phyloP scores from a whole-genome alignment of 2,797 vertebrate species.

The Crax fasciolata region DNA sequence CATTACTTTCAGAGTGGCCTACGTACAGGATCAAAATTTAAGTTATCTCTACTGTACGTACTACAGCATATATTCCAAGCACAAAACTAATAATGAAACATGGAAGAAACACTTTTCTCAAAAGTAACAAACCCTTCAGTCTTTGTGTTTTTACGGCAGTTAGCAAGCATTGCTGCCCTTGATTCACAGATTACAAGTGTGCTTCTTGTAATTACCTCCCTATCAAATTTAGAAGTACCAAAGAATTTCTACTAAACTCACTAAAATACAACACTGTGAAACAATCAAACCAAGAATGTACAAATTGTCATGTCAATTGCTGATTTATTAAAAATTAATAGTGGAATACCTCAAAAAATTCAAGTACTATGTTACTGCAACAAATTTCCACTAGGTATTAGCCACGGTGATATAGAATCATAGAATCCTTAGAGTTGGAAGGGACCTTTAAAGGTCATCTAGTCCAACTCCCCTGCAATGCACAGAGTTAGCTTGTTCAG shows the following conservation, averaged over 20 bases:
- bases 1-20: background rate
- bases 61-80: background rate
- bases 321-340: background rate
- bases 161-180: background rate
- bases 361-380: background rate
- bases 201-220: background rate
- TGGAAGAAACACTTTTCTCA: background rate
- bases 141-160: background rate
- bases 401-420: too few species aligned
- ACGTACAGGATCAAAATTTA: background rate
- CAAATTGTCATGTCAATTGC: background rate
- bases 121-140: background rate
- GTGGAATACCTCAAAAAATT: background rate
- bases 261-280: background rate
- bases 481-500: background rate
- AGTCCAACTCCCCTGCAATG: too few species aligned
- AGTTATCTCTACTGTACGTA: background rate
- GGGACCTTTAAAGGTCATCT: too few species aligned
- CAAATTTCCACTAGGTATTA: background rate
- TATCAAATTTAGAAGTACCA: background rate
- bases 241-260: background rate
- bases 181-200: background rate
- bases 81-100: background rate
- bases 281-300: background rate
- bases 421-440: too few species aligned